A percentile compares a stretch with the other conserved stretches of the same genome.
Evolutionary conservation across 2,113 vertebrate species (phyloP).

Genomic region (Brachyhypopomus occidentalis): DNA sequence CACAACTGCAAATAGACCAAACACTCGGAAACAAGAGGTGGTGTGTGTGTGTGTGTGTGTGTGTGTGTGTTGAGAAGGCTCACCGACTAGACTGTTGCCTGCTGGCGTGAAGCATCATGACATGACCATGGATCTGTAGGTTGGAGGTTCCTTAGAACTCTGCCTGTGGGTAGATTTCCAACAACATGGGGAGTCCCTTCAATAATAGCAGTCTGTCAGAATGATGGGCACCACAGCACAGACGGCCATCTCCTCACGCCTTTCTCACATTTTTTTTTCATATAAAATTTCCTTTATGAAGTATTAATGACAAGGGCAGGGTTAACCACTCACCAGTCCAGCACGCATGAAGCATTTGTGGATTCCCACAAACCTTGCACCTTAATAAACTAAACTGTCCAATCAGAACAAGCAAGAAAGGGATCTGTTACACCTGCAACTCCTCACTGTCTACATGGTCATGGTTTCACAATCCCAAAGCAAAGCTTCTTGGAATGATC

Average conservation of each 20-base stretch:
- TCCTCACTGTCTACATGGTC: not conserved
- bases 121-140: not conserved
- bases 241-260: not conserved
- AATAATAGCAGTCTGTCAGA: not conserved
- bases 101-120: not conserved
- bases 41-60: not conserved
- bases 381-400: not conserved
- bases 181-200: not conserved
- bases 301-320: too few relatives aligned
- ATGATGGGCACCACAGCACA: not conserved
- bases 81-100: not conserved
- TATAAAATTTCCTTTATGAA: too few relatives aligned
- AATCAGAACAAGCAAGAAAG: not conserved
- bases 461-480: not conserved
- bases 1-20: not conserved
- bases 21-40: constrained; percentile 1
- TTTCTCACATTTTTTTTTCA: too few relatives aligned
- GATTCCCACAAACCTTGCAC: not conserved
- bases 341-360: too few relatives aligned
- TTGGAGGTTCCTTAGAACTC: not conserved
- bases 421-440: not conserved
- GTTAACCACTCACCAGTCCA: too few relatives aligned
- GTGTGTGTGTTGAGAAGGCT: not conserved
- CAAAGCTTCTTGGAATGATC: not conserved
- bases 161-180: not conserved